These are phyloP conservation scores for Buceros bicornis DNA, from an alignment of 2,797 vertebrate genomes.

Conservation along the genomic window DNA sequence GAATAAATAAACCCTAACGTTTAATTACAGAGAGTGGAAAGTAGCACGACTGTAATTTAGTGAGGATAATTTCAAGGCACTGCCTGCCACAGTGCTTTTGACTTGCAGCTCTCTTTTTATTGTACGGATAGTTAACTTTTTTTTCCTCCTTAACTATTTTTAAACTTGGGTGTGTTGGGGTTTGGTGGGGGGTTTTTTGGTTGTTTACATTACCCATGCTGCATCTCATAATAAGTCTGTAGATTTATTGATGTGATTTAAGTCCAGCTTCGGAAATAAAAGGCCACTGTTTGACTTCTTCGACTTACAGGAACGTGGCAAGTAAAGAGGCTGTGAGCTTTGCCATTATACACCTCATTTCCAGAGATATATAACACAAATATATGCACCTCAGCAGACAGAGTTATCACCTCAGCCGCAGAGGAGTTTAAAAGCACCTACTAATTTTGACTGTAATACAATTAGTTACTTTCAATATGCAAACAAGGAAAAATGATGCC, in stretches of 20 bases:
- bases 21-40: slow-evolving; percentile 87
- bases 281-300: background rate
- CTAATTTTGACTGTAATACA: background rate
- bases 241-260: slow-evolving; percentile 2
- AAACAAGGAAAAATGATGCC: background rate
- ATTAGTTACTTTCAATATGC: background rate
- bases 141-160: slow-evolving; percentile 60
- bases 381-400: background rate
- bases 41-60: slow-evolving; percentile 82
- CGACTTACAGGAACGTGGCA: background rate
- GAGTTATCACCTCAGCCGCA: background rate
- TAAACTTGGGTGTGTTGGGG: slow-evolving; percentile 57
- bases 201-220: slow-evolving; percentile 60
- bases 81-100: slow-evolving; percentile 79
- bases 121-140: slow-evolving; percentile 70
- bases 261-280: slow-evolving; percentile 3
- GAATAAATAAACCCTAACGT: slow-evolving; percentile 85
- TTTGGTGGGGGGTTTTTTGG: background rate
- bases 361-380: background rate
- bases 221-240: slow-evolving; percentile 59
- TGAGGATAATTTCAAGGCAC: slow-evolving; percentile 86
- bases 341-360: background rate
- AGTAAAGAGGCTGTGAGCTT: background rate
- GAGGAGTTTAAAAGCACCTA: background rate
- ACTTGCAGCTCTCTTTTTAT: slow-evolving; percentile 78